Conservation (phyloP, 2,113 vertebrate genomes). For the Probosciger aterrimus region DNA sequence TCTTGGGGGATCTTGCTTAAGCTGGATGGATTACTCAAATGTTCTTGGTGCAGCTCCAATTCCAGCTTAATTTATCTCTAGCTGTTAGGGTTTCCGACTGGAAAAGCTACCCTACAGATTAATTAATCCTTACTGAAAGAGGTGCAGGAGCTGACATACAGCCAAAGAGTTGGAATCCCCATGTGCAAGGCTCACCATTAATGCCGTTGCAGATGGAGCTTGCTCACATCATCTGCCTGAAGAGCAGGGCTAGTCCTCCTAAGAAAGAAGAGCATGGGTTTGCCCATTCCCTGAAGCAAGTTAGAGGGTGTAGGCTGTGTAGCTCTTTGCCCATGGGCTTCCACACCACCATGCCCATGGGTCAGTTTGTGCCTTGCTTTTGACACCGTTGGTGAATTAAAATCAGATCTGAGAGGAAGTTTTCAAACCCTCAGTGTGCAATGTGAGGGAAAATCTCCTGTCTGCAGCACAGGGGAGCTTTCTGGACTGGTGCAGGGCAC, state of each 20-base stretch:
- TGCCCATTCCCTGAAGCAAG: not conserved
- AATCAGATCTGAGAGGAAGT: not conserved
- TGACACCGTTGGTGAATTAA: not conserved
- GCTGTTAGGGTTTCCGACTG: not conserved
- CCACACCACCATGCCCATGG: not conserved
- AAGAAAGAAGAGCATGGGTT: not conserved
- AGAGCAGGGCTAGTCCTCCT: not conserved
- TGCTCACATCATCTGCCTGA: not conserved
- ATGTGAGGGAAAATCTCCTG: not conserved
- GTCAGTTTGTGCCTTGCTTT: not conserved
- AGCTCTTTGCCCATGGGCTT: not conserved
- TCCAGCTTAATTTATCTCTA: not conserved
- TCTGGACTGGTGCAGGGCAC: not conserved
- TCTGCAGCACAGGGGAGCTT: not conserved
- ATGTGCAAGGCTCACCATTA: not conserved
- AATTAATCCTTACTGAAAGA: not conserved
- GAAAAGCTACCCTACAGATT: not conserved
- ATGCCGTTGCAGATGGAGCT: not conserved
- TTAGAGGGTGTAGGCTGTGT: not conserved
- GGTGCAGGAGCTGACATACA: not conserved
- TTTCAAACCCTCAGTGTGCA: not conserved
- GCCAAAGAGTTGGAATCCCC: not conserved
- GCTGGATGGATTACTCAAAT: not conserved
- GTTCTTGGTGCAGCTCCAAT: conserved; percentile 22
- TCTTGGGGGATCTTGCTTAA: not conserved